These are phyloP conservation scores for Drosophila sulfurigaster DNA, from an alignment of 1,140 invertebrate species.

Conservation along the genomic window DNA sequence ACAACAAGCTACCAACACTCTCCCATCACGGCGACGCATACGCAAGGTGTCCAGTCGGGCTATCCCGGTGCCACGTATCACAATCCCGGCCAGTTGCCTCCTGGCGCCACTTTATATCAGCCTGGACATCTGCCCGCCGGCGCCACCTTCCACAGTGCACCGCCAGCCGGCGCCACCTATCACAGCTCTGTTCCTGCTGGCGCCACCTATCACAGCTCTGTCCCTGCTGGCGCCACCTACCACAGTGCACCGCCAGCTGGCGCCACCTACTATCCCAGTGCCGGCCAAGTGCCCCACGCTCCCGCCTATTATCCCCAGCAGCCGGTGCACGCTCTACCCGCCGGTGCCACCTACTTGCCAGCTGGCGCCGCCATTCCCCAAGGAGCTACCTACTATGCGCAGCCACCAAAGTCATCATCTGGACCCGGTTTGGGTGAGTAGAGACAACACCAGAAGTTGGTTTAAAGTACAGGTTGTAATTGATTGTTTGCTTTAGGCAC, in stretches of 20 bases:
- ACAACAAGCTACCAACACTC: constrained; percentile 60
- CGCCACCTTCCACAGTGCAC: constrained; percentile 49
- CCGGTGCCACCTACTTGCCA: constrained; percentile 35
- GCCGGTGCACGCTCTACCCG: constrained; percentile 44
- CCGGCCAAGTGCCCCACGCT: constrained; percentile 54
- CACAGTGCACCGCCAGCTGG: constrained; percentile 50
- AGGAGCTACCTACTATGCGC: constrained; percentile 75
- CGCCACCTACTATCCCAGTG: constrained; percentile 62
- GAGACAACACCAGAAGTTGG: neutral
- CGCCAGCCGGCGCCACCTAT: constrained; percentile 69
- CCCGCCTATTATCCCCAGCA: constrained; percentile 73
- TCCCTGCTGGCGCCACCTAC: constrained; percentile 70
- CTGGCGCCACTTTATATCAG: constrained; percentile 69
- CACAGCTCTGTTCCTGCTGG: constrained; percentile 66
- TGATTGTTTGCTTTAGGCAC: constrained; percentile 50
- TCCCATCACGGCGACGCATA: constrained; percentile 69
- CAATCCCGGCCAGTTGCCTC: constrained; percentile 55
- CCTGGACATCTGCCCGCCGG: constrained; percentile 29
- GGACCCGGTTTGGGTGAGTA: constrained; percentile 74
- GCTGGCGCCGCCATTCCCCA: constrained; percentile 55
- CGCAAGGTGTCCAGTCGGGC: constrained; percentile 70
- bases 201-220: constrained; percentile 61
- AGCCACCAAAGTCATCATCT: constrained; percentile 71
- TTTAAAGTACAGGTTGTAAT: neutral
- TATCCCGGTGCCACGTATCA: constrained; percentile 74